phyloP scores from a whole-genome alignment of 2,797 vertebrate genomes.

The Ptychadena robeensis region DNA sequence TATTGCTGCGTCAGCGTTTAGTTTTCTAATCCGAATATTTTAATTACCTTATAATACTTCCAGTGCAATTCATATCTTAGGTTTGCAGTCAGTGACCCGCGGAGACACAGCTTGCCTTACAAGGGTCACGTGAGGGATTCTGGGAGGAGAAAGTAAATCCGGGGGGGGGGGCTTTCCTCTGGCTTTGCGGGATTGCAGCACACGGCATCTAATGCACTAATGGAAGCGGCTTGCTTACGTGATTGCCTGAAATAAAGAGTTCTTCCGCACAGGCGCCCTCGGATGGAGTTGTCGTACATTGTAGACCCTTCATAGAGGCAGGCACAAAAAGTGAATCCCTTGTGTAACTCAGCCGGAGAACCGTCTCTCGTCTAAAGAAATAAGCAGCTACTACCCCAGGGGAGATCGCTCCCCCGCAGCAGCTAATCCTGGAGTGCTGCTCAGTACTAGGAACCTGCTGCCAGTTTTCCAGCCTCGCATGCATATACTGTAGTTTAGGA shows the following conservation, averaged over 20 bases:
- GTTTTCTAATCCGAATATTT: not conserved
- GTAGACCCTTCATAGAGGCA: conserved; percentile 72
- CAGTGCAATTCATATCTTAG: conserved; percentile 32
- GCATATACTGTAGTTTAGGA: conserved; percentile 80
- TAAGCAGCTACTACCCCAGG: conserved; percentile 67
- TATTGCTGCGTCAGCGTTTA: conserved; percentile 35
- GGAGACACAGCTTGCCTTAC: conserved; percentile 73
- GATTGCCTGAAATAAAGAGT: conserved; percentile 64
- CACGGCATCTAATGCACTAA: conserved; percentile 70
- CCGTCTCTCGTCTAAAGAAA: conserved; percentile 65
- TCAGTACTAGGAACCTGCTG: conserved; percentile 70
- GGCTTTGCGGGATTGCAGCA: conserved; percentile 64
- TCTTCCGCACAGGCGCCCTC: conserved; percentile 62
- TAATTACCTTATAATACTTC: conserved; percentile 7
- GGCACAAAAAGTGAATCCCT: conserved; percentile 81
- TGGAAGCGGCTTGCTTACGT: conserved; percentile 76
- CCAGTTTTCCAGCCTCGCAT: conserved; percentile 77
- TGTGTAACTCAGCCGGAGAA: conserved; percentile 73
- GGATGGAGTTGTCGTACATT: conserved; percentile 69
- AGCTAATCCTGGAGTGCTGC: conserved; percentile 71
- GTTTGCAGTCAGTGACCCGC: conserved; percentile 59
- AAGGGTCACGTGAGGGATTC: conserved; percentile 72
- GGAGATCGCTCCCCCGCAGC: conserved; percentile 72
- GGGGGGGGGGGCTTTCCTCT: conserved; percentile 69
- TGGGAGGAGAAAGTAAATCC: conserved; percentile 85